These are phyloP conservation scores for Aphelenchoides avenae DNA, from an alignment of 1,140 invertebrate species.

Conservation along the genomic window DNA sequence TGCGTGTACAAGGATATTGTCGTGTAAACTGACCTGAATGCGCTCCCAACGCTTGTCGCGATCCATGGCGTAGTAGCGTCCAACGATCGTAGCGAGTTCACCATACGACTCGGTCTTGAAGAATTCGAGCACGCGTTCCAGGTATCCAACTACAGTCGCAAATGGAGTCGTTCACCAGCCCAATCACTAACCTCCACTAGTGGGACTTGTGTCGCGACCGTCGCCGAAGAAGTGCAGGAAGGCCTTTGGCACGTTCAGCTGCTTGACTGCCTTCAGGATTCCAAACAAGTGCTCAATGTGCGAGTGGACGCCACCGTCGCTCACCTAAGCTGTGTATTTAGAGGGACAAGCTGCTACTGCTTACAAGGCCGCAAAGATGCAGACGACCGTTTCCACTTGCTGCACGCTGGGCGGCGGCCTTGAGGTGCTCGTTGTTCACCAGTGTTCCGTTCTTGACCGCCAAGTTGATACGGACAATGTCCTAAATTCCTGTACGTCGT, in stretches of 20 bases:
- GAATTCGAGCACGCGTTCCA: slow-evolving; percentile 53
- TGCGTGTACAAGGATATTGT: no score
- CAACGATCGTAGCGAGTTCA: slow-evolving; percentile 61
- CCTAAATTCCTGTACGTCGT: slow-evolving; percentile 31
- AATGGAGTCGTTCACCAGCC: not conserved
- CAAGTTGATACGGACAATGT: slow-evolving; percentile 63
- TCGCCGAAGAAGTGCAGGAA: slow-evolving; percentile 64
- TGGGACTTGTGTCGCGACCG: slow-evolving; percentile 63
- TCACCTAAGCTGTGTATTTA: slow-evolving; percentile 51
- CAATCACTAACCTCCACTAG: slow-evolving; percentile 55
- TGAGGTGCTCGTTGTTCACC: slow-evolving; percentile 58
- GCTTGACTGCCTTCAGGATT: slow-evolving; percentile 60
- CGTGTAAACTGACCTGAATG: slow-evolving; percentile 20
- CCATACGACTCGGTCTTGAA: slow-evolving; percentile 59
- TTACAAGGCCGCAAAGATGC: slow-evolving; percentile 61
- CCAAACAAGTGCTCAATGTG: slow-evolving; percentile 63
- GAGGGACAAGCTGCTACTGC: not conserved
- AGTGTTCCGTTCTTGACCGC: slow-evolving; percentile 59
- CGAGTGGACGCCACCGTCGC: slow-evolving; percentile 63
- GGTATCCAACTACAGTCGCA: slow-evolving; percentile 45
- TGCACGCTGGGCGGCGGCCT: slow-evolving; percentile 59
- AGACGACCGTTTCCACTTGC: slow-evolving; percentile 59
- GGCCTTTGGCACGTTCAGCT: slow-evolving; percentile 60
- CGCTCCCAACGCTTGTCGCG: slow-evolving; percentile 59
- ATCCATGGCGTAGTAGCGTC: slow-evolving; percentile 65